Conservation (phyloP, 2,113 vertebrate genomes). For the Phainopepla nitens region DNA sequence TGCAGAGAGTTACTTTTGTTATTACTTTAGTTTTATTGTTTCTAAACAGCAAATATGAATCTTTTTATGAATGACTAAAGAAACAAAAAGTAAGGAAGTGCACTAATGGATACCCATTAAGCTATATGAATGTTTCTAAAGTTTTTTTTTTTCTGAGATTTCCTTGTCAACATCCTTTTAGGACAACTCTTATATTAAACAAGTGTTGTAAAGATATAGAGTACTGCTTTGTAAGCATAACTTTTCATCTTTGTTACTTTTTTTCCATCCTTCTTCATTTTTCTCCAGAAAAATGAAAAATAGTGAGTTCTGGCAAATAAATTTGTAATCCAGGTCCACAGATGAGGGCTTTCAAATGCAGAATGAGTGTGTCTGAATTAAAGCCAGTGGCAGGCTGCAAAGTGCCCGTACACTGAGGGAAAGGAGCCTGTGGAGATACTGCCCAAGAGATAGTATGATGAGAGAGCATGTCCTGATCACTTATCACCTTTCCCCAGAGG, state of each 20-base stretch:
- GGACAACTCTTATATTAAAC: background rate
- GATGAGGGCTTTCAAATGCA: background rate
- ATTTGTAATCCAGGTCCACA: background rate
- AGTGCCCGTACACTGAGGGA: background rate
- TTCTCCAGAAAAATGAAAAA: background rate
- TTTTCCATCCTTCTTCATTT: background rate
- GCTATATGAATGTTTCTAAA: background rate
- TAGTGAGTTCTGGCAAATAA: background rate
- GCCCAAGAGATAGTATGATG: accelerated
- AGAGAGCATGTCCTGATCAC: background rate
- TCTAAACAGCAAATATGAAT: background rate
- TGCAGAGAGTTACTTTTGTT: background rate
- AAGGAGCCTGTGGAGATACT: background rate
- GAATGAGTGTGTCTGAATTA: background rate
- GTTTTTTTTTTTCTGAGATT: background rate
- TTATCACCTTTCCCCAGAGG: background rate
- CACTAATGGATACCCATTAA: background rate
- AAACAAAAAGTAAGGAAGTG: background rate
- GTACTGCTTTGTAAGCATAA: background rate
- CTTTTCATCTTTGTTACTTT: background rate
- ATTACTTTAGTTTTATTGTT: background rate
- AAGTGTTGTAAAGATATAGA: background rate
- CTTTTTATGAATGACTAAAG: background rate
- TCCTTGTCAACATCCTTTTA: background rate
- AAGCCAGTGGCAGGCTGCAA: background rate